Conservation (phyloP, 2,888 invertebrate species). For the Philereme transversata region DNA sequence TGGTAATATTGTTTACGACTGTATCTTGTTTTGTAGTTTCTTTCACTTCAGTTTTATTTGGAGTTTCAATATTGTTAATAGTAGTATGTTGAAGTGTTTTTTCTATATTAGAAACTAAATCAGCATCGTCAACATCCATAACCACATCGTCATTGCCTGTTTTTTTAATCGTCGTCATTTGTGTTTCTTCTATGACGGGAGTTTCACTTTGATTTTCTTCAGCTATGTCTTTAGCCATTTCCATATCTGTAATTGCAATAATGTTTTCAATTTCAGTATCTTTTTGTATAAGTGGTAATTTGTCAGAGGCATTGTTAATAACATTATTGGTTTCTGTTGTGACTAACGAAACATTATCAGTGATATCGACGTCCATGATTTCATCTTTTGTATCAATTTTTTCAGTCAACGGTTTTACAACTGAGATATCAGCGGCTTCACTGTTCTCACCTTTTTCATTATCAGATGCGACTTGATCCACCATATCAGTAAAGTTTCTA, state of each 20-base stretch:
- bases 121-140: constrained; percentile 32
- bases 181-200: constrained; percentile 1
- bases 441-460: background rate
- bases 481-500: constrained; percentile 12
- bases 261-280: constrained; percentile 4
- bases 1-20: constrained; percentile 19
- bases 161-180: background rate
- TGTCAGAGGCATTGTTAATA: constrained; percentile 1
- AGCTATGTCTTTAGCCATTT: background rate
- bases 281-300: background rate
- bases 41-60: constrained; percentile 7
- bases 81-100: background rate
- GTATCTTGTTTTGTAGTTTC: constrained; percentile 8
- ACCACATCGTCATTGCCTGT: constrained; percentile 10
- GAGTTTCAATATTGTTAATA: constrained; percentile 3
- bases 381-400: constrained; percentile 1
- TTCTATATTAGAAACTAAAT: constrained; percentile 8
- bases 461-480: background rate
- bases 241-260: background rate
- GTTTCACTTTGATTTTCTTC: background rate
- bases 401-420: background rate
- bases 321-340: constrained; percentile 2
- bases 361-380: constrained; percentile 10
- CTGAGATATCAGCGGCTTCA: background rate
- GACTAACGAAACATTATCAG: background rate